These are phyloP conservation scores for Harpagoxenus sublaevis DNA, from an alignment of 2,888 invertebrate species.

Conservation along the genomic window DNA sequence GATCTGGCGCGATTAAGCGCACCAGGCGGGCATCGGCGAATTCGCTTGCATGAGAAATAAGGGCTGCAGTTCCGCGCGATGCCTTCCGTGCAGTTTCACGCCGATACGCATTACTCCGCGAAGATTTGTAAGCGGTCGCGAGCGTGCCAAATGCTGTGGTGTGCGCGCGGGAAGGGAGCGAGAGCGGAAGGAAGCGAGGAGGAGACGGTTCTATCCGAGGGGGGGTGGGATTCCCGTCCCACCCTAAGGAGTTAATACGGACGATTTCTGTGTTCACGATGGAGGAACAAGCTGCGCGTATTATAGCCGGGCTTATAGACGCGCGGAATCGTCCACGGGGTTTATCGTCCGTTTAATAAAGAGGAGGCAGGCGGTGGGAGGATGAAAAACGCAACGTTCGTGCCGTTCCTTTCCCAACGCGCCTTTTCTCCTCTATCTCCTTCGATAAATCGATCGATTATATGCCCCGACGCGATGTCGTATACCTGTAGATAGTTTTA, in stretches of 20 bases:
- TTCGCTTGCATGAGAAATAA: conserved; percentile 30
- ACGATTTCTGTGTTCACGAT: conserved; percentile 43
- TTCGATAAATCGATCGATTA: conserved; percentile 57
- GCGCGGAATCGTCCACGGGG: conserved; percentile 55
- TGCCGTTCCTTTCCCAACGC: conserved; percentile 48
- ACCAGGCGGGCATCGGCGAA: conserved; percentile 20
- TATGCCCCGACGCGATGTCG: not conserved
- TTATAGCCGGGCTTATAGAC: conserved; percentile 59
- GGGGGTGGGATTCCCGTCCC: not conserved
- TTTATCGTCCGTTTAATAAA: conserved; percentile 76
- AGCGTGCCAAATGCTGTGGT: conserved; percentile 36
- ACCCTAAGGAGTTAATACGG: conserved; percentile 35
- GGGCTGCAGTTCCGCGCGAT: not conserved
- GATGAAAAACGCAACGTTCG: conserved; percentile 68
- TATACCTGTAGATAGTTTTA: conserved; percentile 21
- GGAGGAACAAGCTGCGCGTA: conserved; percentile 50
- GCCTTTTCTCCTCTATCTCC: conserved; percentile 33
- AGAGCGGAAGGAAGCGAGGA: conserved; percentile 8
- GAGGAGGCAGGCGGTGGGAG: conserved; percentile 53
- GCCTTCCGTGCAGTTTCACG: conserved; percentile 38
- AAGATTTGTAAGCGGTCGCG: conserved; percentile 36
- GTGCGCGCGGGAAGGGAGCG: not conserved
- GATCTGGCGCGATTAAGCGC: conserved; percentile 11
- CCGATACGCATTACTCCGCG: conserved; percentile 38
- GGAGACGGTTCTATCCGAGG: not conserved